phyloP scores from a whole-genome alignment of 2,888 invertebrate genomes.

The Plusia festucae region DNA sequence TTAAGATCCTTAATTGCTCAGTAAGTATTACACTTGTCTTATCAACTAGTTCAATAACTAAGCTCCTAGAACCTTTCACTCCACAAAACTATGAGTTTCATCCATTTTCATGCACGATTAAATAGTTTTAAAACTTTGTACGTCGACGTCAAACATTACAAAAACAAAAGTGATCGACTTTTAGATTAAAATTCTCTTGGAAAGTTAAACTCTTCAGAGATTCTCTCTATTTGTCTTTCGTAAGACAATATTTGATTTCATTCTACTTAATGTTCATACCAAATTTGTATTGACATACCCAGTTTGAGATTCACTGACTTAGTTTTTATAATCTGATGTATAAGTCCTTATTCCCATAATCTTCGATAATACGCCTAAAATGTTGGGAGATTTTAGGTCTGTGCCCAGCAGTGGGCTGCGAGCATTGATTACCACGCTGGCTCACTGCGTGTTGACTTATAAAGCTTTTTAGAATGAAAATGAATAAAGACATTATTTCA shows the following conservation, averaged over 20 bases:
- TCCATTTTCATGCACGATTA: neutral
- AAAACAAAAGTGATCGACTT: constrained; percentile 54
- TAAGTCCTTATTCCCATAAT: too few relatives aligned
- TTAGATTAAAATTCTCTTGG: constrained; percentile 56
- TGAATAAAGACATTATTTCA: too few relatives aligned
- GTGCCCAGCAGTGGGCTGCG: too few relatives aligned
- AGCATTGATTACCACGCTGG: too few relatives aligned
- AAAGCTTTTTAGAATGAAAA: too few relatives aligned
- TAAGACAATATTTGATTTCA: constrained; percentile 65
- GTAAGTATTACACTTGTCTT: too few relatives aligned
- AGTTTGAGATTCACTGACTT: constrained; percentile 13
- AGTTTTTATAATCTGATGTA: too few relatives aligned
- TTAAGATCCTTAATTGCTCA: too few relatives aligned
- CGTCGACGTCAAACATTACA: constrained; percentile 22
- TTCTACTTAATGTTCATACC: constrained; percentile 41
- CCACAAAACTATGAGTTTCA: constrained; percentile 1
- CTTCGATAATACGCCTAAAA: too few relatives aligned
- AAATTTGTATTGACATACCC: constrained; percentile 30
- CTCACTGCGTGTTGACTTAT: too few relatives aligned
- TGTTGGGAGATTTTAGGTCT: too few relatives aligned
- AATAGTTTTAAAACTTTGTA: constrained; percentile 20
- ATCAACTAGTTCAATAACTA: neutral
- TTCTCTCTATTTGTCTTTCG: constrained; percentile 61
- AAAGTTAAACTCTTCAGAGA: constrained; percentile 60
- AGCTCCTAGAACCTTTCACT: neutral